phyloP scores from a whole-genome alignment of 2,113 vertebrate species.

The Todiramphus saurophagus region DNA sequence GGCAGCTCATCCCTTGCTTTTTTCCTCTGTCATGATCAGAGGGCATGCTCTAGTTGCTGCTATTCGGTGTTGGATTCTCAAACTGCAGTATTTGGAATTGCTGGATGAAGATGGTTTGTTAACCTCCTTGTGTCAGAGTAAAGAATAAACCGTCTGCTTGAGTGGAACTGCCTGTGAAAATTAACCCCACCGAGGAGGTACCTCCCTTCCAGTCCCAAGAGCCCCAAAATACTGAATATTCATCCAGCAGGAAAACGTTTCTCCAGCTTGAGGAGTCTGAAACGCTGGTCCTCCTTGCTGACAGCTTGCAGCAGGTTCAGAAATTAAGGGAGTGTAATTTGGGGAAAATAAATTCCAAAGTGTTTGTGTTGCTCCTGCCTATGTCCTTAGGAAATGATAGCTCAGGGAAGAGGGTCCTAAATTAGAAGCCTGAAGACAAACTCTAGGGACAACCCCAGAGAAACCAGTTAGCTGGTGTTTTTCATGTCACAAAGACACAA shows the following conservation, averaged over 20 bases:
- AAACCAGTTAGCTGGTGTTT: neutral
- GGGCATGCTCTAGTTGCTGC: conserved; percentile 25
- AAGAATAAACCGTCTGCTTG: neutral
- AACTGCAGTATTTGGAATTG: neutral
- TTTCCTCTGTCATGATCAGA: neutral
- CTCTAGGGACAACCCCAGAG: neutral
- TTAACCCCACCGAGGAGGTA: neutral
- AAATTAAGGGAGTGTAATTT: neutral
- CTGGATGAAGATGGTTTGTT: neutral
- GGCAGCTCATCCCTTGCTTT: neutral
- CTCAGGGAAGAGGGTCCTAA: neutral
- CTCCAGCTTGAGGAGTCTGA: neutral
- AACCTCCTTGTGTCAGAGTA: neutral
- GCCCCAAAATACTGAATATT: neutral
- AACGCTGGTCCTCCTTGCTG: accelerated
- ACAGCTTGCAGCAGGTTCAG: neutral
- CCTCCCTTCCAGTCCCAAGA: neutral
- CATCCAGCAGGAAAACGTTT: neutral
- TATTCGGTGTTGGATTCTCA: neutral
- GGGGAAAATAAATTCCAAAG: neutral
- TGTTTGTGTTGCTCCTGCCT: neutral
- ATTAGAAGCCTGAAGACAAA: neutral
- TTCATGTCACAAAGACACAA: neutral
- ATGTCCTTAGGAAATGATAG: neutral
- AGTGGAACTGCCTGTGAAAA: neutral